Percentiles rank a stretch among this genome's conserved stretches.
These are phyloP conservation scores for Merodon equestris DNA, from an alignment of 2,888 invertebrate genomes.

Conservation along the genomic window DNA sequence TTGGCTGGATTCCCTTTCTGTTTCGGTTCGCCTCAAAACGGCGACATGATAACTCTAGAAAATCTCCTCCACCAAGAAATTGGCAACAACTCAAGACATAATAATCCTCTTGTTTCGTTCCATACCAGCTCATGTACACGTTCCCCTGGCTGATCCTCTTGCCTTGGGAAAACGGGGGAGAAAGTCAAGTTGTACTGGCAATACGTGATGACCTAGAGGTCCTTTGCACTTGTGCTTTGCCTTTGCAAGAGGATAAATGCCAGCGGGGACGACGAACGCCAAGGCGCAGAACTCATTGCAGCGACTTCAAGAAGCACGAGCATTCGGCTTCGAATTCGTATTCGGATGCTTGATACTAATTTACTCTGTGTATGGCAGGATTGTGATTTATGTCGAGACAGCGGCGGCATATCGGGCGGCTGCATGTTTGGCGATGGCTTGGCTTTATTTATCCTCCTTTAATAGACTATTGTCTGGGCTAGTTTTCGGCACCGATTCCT, in stretches of 20 bases:
- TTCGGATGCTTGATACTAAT: slow-evolving; percentile 62
- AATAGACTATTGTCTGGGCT: slow-evolving; percentile 58
- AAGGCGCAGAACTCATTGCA: slow-evolving; percentile 26
- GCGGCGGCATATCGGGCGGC: slow-evolving; percentile 27
- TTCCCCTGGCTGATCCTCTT: slow-evolving; percentile 20
- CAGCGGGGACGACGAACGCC: slow-evolving; percentile 29
- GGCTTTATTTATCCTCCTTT: slow-evolving; percentile 58
- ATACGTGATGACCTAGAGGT: slow-evolving; percentile 68
- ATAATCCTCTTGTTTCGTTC: slow-evolving; percentile 70
- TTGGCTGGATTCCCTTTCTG: slow-evolving; percentile 38
- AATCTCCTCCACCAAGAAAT: slow-evolving; percentile 63
- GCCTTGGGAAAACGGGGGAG: too few species aligned
- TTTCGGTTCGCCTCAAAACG: slow-evolving; percentile 66
- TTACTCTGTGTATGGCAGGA: slow-evolving; percentile 65
- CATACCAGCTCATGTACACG: not conserved
- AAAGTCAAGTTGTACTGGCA: slow-evolving; percentile 46
- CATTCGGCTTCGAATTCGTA: too few species aligned
- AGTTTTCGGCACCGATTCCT: not conserved
- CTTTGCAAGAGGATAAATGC: slow-evolving; percentile 20
- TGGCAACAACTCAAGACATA: slow-evolving; percentile 71
- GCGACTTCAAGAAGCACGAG: slow-evolving; percentile 48
- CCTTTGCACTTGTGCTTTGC: slow-evolving; percentile 20
- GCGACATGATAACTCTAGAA: slow-evolving; percentile 64
- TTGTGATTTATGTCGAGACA: slow-evolving; percentile 58
- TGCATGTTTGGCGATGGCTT: slow-evolving; percentile 32